These are phyloP conservation scores for Salpingus planirostris DNA, from an alignment of 2,888 invertebrate species.

Conservation along the genomic window DNA sequence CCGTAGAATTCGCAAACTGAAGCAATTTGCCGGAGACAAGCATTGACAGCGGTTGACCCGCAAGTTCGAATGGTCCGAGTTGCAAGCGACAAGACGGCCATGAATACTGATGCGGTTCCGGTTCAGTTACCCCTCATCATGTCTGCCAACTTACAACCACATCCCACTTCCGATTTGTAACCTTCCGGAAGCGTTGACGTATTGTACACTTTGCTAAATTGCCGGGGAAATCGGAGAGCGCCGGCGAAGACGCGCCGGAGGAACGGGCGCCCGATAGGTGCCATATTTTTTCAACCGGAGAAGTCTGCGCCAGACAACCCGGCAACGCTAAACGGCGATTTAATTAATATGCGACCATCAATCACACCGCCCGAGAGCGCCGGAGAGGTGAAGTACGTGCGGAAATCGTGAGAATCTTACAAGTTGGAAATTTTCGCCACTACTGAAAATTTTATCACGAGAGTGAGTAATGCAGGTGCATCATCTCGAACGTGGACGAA, in stretches of 20 bases:
- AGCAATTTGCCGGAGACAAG: constrained; percentile 27
- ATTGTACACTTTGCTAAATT: constrained; percentile 11
- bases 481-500: no score
- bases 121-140: constrained; percentile 29
- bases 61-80: constrained; percentile 26
- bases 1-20: constrained; percentile 21
- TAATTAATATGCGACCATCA: no score
- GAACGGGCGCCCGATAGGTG: no score
- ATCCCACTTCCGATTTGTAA: constrained; percentile 32
- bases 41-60: constrained; percentile 38
- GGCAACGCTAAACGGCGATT: no score
- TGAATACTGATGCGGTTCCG: constrained; percentile 36
- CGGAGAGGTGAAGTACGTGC: no score
- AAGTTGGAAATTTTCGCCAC: no score
- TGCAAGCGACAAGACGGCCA: constrained; percentile 31
- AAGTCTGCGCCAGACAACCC: no score
- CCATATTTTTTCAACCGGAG: no score
- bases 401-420: no score
- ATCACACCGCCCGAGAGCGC: no score
- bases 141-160: constrained; percentile 28
- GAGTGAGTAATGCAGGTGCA: no score
- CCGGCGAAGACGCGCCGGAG: not conserved
- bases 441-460: no score
- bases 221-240: not conserved
- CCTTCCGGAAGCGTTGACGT: constrained; percentile 26